A percentile compares a stretch with the other conserved stretches of the same genome.
Evolutionary conservation across 2,113 vertebrate species (phyloP).

Genomic region (Trichomycterus rosablanca): DNA sequence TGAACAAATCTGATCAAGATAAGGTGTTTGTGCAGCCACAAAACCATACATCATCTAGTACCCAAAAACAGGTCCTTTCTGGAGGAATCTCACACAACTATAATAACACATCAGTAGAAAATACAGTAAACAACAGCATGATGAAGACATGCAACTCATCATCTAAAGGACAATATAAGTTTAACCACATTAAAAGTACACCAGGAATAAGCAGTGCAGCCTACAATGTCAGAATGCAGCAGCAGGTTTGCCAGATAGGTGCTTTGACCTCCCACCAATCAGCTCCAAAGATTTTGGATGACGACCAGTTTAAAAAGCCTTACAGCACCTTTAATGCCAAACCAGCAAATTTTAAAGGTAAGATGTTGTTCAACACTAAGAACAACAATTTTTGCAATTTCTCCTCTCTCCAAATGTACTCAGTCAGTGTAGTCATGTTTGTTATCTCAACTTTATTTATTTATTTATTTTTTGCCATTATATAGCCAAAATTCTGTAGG

Average conservation of each 20-base stretch:
- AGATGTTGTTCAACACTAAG: background rate
- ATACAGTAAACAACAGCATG: background rate
- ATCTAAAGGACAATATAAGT: slow-evolving; percentile 50
- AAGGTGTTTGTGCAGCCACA: too few species aligned
- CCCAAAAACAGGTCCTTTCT: background rate
- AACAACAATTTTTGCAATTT: too few species aligned
- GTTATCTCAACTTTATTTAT: too few species aligned
- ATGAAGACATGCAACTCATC: background rate
- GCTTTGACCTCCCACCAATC: slow-evolving; percentile 4
- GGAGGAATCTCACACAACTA: too few species aligned
- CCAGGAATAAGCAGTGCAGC: background rate
- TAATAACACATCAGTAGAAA: background rate
- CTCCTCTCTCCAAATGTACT: too few species aligned
- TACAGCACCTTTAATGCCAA: slow-evolving; percentile 53
- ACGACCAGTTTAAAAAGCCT: slow-evolving; percentile 52
- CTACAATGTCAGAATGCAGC: background rate
- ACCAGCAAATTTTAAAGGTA: slow-evolving; percentile 32
- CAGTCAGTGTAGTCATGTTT: too few species aligned
- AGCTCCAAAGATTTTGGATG: slow-evolving; percentile 5
- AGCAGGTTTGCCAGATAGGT: slow-evolving; percentile 2
- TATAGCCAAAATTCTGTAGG: too few species aligned
- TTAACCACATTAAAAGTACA: slow-evolving; percentile 55
- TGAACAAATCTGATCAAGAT: too few species aligned
- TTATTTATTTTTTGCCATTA: too few species aligned
- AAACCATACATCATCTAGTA: background rate